These are phyloP conservation scores for Micromesistius poutassou DNA, from an alignment of 2,797 vertebrate species.

Conservation along the genomic window DNA sequence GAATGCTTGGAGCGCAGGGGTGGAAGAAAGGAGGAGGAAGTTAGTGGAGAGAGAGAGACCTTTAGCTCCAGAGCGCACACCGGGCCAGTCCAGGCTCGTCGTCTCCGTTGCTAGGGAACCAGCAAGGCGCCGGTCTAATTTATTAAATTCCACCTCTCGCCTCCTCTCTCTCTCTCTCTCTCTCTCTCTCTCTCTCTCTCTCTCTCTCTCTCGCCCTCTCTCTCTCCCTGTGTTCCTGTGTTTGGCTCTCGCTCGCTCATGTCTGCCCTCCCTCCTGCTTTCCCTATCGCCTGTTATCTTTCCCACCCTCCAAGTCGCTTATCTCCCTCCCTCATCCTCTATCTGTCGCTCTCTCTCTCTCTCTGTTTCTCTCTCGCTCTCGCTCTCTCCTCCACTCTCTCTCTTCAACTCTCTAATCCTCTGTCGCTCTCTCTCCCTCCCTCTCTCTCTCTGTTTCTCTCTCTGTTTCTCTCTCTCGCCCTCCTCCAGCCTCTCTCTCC, in stretches of 20 bases:
- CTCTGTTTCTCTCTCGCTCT: constrained; percentile 18
- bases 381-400: constrained; percentile 22
- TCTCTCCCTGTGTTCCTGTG: constrained; percentile 29
- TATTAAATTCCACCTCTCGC: constrained; percentile 74
- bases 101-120: constrained; percentile 79
- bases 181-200: constrained; percentile 49
- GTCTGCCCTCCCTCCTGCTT: constrained; percentile 48
- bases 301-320: constrained; percentile 60
- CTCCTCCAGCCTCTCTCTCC: constrained; percentile 20
- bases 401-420: background rate
- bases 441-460: background rate
- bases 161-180: constrained; percentile 54
- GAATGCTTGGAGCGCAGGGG: background rate
- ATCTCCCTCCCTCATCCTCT: constrained; percentile 43
- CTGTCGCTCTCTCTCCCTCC: background rate
- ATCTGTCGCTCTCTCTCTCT: constrained; percentile 23
- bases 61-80: constrained; percentile 61
- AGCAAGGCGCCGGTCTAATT: constrained; percentile 73
- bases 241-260: constrained; percentile 22
- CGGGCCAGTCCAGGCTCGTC: constrained; percentile 57
- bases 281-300: constrained; percentile 59
- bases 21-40: constrained; percentile 31
- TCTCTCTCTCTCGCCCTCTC: constrained; percentile 31
- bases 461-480: constrained; percentile 20
- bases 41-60: constrained; percentile 52